Percentiles rank a stretch among this genome's conserved stretches.
These are phyloP conservation scores for Atta cephalotes DNA, from an alignment of 1,140 invertebrate species.

Conservation along the genomic window DNA sequence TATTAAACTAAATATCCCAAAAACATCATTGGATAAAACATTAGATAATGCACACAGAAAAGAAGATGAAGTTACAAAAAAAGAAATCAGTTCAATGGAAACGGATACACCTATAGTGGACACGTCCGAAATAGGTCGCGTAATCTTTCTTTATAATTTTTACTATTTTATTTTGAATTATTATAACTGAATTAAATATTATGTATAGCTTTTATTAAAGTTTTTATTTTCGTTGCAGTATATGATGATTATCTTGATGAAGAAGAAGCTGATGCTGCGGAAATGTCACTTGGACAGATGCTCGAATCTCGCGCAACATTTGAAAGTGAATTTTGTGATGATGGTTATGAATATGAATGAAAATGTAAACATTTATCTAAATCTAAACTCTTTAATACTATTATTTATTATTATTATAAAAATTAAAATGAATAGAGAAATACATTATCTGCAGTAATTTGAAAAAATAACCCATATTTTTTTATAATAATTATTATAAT, in stretches of 20 bases:
- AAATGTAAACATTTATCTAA: neutral
- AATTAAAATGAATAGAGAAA: neutral
- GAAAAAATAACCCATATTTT: neutral
- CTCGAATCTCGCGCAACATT: slow-evolving; percentile 80
- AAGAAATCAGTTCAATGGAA: slow-evolving; percentile 31
- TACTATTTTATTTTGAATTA: slow-evolving; percentile 14
- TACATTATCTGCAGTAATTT: neutral
- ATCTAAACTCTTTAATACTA: neutral
- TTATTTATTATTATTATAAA: slow-evolving; percentile 22
- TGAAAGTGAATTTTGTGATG: slow-evolving; percentile 79
- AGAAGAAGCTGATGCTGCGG: slow-evolving; percentile 81
- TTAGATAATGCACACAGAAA: neutral
- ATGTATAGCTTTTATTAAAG: neutral
- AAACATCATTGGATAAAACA: slow-evolving; percentile 10
- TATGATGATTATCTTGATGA: slow-evolving; percentile 85
- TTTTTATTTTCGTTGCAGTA: slow-evolving; percentile 58
- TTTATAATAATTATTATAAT: neutral
- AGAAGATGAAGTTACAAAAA: slow-evolving; percentile 45
- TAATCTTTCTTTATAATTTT: neutral
- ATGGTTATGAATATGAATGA: slow-evolving; percentile 81
- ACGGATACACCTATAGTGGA: slow-evolving; percentile 27
- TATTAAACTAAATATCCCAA: slow-evolving; percentile 35
- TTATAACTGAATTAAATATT: neutral
- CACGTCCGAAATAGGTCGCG: slow-evolving; percentile 62
- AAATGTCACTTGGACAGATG: slow-evolving; percentile 86